phyloP scores from a whole-genome alignment of 2,888 invertebrate species.

The Magallana nippona region DNA sequence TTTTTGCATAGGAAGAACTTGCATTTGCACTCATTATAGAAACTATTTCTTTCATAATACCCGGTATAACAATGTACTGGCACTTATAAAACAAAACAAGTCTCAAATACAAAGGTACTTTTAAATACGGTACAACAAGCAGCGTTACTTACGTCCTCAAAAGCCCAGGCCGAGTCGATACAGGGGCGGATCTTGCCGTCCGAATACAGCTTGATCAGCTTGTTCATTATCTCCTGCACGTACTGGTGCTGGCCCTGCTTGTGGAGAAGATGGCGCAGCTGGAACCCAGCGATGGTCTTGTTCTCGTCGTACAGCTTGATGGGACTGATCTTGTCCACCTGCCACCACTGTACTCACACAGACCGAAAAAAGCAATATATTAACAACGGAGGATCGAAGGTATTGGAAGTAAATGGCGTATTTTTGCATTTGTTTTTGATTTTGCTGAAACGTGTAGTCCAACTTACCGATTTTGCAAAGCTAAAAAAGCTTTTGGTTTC shows the following conservation, averaged over 20 bases:
- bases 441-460: neutral
- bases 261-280: conserved; percentile 90
- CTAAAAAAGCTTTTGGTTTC: conserved; percentile 95
- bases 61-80: too few species aligned
- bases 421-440: too few species aligned
- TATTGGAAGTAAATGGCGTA: too few species aligned
- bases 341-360: conserved; percentile 86
- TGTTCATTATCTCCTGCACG: conserved; percentile 86
- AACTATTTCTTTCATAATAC: too few species aligned
- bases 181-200: conserved; percentile 90
- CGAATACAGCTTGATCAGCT: conserved; percentile 88
- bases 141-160: conserved; percentile 87
- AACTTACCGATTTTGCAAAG: conserved; percentile 91
- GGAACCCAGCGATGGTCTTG: conserved; percentile 90
- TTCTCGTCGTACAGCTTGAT: conserved; percentile 94
- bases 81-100: too few species aligned
- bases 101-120: too few species aligned
- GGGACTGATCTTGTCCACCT: conserved; percentile 93
- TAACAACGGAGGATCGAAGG: too few species aligned
- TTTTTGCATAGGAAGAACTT: too few species aligned
- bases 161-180: conserved; percentile 92
- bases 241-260: conserved; percentile 83
- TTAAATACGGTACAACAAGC: too few species aligned
- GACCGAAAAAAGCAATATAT: too few species aligned
- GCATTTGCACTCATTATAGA: too few species aligned